Base-by-base conservation (phyloP, 2,888 invertebrate species). In the Standfussiana lucernea region DNA sequence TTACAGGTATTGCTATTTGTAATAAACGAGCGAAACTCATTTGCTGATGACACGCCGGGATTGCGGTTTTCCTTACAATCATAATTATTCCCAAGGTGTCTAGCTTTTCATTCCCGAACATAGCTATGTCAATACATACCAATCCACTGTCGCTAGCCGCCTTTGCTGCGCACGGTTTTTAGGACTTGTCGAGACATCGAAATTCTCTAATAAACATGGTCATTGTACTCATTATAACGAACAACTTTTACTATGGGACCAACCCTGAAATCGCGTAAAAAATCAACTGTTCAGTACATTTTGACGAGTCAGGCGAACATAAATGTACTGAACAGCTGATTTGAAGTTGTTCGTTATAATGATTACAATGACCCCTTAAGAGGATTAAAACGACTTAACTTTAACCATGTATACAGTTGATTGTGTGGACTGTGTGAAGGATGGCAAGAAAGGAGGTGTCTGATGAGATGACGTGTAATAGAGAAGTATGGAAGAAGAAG, bases 61-160 rank as follows among this genome's bases (percentile, higher is more conserved):
- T 24, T 73, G 61, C 56, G 73, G 53, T 78, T 73, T 73, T 80
- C 80, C 80, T 15, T 32, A 56, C 21, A 62, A 21, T 50, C 24
- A 53, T 64, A 47, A 18, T 28, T 72, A 53, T 79, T 37, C 32
- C 24, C 2, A 11, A 64, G 2, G n/a, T 77, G 42, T 11, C 18
- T 15, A 10, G 6, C 1, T 3, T 24, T 18, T 42, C 1, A 40
- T 77, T n/a, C 0, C 2, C 7, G 56, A 56, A 13, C 6, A 56
- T 6, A 28, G 15, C 28, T 56, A 56, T 28, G 15, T 56, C 56
- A 56, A 6, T 28, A 28, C 13, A 42, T 42, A 13, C 13, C 13
- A 42, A 42, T 42, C 10, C 6, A 24, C 0, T 13, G 13, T 53
- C 13, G 13, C 53, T 28, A 53, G 5, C 11, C 5, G 13, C 6